A percentile compares a stretch with the other conserved stretches of the same genome.
phyloP scores from a whole-genome alignment of 2,797 vertebrate genomes.

The Falco novaeseelandiae region DNA sequence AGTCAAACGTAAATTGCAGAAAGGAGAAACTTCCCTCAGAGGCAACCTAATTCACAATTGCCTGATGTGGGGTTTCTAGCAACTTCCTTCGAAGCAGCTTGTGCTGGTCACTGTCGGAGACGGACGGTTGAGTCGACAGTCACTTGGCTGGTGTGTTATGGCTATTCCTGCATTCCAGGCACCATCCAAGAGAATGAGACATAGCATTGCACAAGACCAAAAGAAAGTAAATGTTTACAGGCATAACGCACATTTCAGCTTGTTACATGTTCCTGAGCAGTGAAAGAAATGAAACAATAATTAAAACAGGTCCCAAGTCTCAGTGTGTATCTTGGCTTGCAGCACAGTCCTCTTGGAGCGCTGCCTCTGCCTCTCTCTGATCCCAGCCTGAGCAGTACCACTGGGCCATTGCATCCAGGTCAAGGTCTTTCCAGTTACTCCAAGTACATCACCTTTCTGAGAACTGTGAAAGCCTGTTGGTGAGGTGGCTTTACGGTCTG shows the following conservation, averaged over 20 bases:
- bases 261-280: conserved; percentile 70
- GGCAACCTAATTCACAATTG: not conserved
- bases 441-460: conserved; percentile 46
- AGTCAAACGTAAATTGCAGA: not conserved
- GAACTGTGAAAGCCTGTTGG: conserved; percentile 34
- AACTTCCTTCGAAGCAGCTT: conserved; percentile 62
- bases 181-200: conserved; percentile 59
- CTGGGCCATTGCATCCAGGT: conserved; percentile 54
- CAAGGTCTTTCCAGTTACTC: conserved; percentile 64
- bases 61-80: conserved; percentile 31
- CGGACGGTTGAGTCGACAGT: not conserved
- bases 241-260: conserved; percentile 60
- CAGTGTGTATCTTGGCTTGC: conserved; percentile 64
- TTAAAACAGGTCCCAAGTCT: conserved; percentile 73
- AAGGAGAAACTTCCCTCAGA: not conserved
- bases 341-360: not conserved
- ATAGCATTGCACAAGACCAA: conserved; percentile 65
- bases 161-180: conserved; percentile 63
- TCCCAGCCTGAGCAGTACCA: conserved; percentile 58
- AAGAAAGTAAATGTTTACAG: conserved; percentile 74
- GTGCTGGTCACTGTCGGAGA: conserved; percentile 33
- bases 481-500: not conserved
- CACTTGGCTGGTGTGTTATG: not conserved
- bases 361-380: conserved; percentile 40
- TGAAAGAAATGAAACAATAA: conserved; percentile 70